These are phyloP conservation scores for Esox masquinongy DNA, from an alignment of 2,797 vertebrate genomes.

Conservation along the genomic window DNA sequence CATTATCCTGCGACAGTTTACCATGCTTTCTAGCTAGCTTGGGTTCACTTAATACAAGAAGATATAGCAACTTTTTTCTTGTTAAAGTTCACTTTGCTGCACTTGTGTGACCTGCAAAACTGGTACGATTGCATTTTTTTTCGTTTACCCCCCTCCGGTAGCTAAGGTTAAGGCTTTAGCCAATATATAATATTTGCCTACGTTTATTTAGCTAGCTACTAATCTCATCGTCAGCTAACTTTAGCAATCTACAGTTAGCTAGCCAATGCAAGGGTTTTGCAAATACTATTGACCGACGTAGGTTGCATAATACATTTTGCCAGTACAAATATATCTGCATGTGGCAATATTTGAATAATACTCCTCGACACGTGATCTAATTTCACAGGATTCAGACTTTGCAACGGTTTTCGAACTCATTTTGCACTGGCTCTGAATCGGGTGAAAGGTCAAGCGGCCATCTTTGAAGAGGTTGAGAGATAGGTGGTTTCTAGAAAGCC, in stretches of 20 bases:
- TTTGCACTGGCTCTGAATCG: constrained; percentile 11
- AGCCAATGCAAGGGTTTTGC: too few species aligned
- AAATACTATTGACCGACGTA: too few species aligned
- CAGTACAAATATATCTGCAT: background rate
- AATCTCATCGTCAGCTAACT: too few species aligned
- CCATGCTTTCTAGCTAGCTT: constrained; percentile 1
- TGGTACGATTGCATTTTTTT: background rate
- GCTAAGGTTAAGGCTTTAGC: background rate
- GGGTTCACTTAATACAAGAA: background rate
- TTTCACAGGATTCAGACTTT: background rate
- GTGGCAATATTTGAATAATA: background rate
- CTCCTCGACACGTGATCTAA: background rate
- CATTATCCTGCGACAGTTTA: constrained; percentile 33
- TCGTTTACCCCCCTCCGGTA: background rate
- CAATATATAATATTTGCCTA: background rate
- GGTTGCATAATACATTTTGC: too few species aligned
- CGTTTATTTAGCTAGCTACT: constrained; percentile 3
- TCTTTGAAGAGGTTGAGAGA: constrained; percentile 43
- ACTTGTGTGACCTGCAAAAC: background rate
- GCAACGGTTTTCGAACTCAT: background rate
- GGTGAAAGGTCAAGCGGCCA: constrained; percentile 71
- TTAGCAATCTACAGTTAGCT: too few species aligned
- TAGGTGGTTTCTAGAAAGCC: background rate
- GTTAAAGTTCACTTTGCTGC: background rate
- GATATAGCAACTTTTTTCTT: background rate